Evolutionary conservation across 2,113 vertebrate genomes (phyloP).

Genomic region (Anser brachyrhynchus): DNA sequence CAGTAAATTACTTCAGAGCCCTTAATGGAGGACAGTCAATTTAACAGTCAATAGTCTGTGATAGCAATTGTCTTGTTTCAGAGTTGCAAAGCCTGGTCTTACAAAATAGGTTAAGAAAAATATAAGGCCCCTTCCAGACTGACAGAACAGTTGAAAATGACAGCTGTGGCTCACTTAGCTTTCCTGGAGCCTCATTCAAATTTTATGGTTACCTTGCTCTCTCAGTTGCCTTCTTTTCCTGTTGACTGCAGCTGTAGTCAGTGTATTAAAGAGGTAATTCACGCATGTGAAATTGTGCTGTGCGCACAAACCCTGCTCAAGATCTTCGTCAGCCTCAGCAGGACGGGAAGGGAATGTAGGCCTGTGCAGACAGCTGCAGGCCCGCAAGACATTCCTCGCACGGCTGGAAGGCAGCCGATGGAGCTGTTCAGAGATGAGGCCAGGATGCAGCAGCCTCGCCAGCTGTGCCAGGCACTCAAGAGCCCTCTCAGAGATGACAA

Average conservation of each 20-base stretch:
- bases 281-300: neutral
- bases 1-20: neutral
- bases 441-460: neutral
- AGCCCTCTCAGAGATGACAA: neutral
- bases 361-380: neutral
- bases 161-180: neutral
- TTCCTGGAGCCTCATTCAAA: neutral
- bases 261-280: neutral
- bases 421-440: fast-evolving
- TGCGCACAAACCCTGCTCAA: fast-evolving
- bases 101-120: neutral
- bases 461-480: too few species aligned
- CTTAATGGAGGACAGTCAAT: neutral
- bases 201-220: constrained; percentile 1
- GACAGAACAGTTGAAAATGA: neutral
- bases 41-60: neutral
- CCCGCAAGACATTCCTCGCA: neutral
- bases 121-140: neutral
- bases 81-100: neutral
- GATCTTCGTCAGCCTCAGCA: fast-evolving
- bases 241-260: neutral
- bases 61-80: neutral
- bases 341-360: fast-evolving
- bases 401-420: fast-evolving
- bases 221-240: neutral